Percentiles rank a stretch among this genome's conserved stretches.
These are phyloP conservation scores for Lagorchestes hirsutus DNA, from an alignment of 2,797 vertebrate genomes.

Conservation along the genomic window DNA sequence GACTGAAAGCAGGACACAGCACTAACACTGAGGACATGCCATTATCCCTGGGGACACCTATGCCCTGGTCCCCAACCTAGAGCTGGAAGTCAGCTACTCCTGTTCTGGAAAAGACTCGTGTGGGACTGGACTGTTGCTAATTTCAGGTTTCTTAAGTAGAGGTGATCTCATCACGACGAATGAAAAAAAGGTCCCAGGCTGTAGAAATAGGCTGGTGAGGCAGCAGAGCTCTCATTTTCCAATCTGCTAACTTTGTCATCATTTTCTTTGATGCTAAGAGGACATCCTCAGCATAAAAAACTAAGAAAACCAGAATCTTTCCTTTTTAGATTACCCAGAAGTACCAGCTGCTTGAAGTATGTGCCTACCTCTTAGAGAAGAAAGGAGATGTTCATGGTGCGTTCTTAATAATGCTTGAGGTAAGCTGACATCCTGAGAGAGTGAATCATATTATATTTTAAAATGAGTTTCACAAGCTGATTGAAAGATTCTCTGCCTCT, in stretches of 20 bases:
- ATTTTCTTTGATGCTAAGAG: background rate
- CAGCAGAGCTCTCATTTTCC: background rate
- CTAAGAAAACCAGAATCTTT: constrained; percentile 45
- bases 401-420: constrained; percentile 94
- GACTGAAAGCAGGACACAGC: background rate
- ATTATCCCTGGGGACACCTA: background rate
- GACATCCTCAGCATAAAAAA: constrained; percentile 4
- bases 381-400: constrained; percentile 94
- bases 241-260: background rate
- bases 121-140: background rate
- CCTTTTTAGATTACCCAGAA: constrained; percentile 91
- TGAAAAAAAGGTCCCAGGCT: background rate
- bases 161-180: background rate
- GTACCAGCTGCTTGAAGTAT: constrained; percentile 91
- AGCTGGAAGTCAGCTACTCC: background rate
- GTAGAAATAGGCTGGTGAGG: background rate
- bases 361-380: constrained; percentile 93
- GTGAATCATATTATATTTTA: background rate
- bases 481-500: background rate
- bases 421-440: constrained; percentile 77
- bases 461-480: background rate
- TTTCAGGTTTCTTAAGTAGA: background rate
- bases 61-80: background rate
- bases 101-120: background rate
- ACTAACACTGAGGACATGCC: background rate